Evolutionary conservation across 1,140 invertebrate species (phyloP), one percentile per base, ranked within the genome.

Genomic region (Drosophila paulistorum): DNA sequence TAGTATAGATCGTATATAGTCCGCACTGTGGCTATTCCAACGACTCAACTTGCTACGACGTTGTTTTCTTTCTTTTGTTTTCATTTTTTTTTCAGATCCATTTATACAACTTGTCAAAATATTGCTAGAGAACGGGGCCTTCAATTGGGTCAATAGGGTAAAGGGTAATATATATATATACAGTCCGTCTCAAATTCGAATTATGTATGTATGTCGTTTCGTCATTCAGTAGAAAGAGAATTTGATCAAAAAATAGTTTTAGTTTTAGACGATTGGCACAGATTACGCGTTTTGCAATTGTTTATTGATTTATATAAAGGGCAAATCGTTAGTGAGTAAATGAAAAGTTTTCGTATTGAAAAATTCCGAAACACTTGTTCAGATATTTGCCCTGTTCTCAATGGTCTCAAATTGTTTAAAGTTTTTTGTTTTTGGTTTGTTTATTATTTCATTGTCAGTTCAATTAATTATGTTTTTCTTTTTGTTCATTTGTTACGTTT

Each of bases 241-340:
- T 77, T 65, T 62, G 10, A 70, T 71, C 65, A 79, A 87, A 82
- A 79, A 86, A 84, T 74, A 9, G 42, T 26, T 26, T 26, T 26
- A 59, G 20, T 83, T 81, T 65, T 65, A 74, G 79, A 90, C 84
- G 78, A 91, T 90, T 91, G 90, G 90, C 87, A 91, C 84, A 90
- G 90, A 91, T 90, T 87, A 80, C 74, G 80, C 79, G 83, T 59
- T 59, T 77, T 62, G 68, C 60, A 59, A 59, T 59, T 59, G n/a
- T 14, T 35, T 39, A 37, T 58, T 58, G 14, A 37, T 58, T 58
- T 30, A 9, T 20, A 45, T 20, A 9, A 10, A 11, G 17, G 45
- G 45, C 45, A 51, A 51, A 23, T 20, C 3, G 45, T 23, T 11
- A 10, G 20, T 30, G 17, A 51, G 45, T 5, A 23, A 51, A 51